Evolutionary conservation across 2,797 vertebrate genomes (phyloP).

Genomic region (Muscicapa striata): DNA sequence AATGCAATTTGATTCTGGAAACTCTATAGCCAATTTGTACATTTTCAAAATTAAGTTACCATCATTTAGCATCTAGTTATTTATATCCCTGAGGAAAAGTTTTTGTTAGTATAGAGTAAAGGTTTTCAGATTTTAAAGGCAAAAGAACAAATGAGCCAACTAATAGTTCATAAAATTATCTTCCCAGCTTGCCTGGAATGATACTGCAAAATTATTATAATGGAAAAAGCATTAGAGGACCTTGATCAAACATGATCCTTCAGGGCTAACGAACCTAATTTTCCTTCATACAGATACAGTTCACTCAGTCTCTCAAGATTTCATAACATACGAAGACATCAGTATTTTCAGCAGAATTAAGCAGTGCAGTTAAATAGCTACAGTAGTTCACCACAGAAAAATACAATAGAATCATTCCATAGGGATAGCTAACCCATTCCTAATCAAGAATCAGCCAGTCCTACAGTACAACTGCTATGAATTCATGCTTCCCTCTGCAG

Average conservation of each 20-base stretch:
- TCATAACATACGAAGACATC: not conserved
- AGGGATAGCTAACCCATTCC: not conserved
- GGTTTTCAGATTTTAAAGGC: not conserved
- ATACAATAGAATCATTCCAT: not conserved
- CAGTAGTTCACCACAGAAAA: not conserved
- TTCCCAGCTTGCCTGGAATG: not conserved
- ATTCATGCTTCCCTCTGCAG: not conserved
- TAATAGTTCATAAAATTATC: conserved; percentile 23
- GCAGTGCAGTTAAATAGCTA: not conserved
- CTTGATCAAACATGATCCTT: conserved; percentile 6
- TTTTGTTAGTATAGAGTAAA: not conserved
- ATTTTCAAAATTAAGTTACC: conserved; percentile 8
- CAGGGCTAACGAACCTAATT: not conserved
- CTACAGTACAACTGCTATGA: not conserved
- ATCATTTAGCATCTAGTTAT: not conserved
- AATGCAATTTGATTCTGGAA: not conserved
- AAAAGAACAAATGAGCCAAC: conserved; percentile 25
- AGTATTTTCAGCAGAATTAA: conserved; percentile 7
- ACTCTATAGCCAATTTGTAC: not conserved
- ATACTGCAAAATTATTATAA: not conserved
- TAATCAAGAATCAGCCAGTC: not conserved
- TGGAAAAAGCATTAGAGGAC: not conserved
- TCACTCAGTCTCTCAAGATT: not conserved
- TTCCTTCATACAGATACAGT: not conserved
- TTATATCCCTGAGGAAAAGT: not conserved